Evolutionary conservation across 1,140 invertebrate species (phyloP), one percentile per base, ranked within the genome.

Genomic region (Limonius californicus): DNA sequence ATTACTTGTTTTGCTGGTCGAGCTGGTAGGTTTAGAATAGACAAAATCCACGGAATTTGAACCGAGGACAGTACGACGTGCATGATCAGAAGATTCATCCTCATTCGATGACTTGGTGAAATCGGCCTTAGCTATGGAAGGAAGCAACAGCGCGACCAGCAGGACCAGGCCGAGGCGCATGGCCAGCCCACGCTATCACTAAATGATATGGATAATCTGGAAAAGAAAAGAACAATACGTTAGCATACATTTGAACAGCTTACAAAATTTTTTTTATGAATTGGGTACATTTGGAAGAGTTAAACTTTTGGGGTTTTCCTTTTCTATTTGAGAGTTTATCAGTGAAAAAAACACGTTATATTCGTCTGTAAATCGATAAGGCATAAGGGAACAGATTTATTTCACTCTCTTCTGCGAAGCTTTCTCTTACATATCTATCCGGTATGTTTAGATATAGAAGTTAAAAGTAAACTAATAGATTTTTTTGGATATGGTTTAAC

Each of bases 71-170:
- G 16, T 50, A 8, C 2, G 2, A 12, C 19, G 9, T 30, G 57
- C 12, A 12, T 20, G 11, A 12, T 14, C 27, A 15, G 14, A 15
- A 16, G 57, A 32, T 42, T 21, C 50, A 21, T 30, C 42, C 50
- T n/a, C 11, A 23, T 12, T 56, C 15, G 14, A 15, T 16, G 57
- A 15, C 14, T 23, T 55, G 1, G 53, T 27, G 16, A 45, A 74
- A 79, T 76, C 77, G 82, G 78, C 78, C 80, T 76, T 74, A 81
- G 79, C 70, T 82, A 75, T 74, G 80, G 66, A 54, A 76, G 67
- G 53, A 68, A 72, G 68, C 68, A 81, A 70, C 76, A 80, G 68
- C 76, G 71, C 72, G 78, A 78, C 74, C 76, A 76, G 71, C 61
- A 74, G 73, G 73, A 73, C 75, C 76, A 75, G 71, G 69, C 74